phyloP scores from a whole-genome alignment of 2,797 vertebrate genomes.

The Anguilla marmorata region DNA sequence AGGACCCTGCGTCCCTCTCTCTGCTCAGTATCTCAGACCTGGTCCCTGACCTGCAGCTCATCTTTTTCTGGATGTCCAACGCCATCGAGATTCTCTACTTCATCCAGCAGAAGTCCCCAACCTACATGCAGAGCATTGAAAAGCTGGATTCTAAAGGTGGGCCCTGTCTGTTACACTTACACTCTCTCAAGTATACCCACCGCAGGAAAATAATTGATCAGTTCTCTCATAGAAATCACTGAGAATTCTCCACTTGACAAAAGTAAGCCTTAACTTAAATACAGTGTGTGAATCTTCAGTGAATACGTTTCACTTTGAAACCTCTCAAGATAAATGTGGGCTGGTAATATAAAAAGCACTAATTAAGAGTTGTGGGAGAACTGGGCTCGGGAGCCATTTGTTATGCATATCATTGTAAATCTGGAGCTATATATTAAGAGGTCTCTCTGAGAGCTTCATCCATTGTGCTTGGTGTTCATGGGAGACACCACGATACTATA shows the following conservation, averaged over 20 bases:
- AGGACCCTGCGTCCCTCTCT: slow-evolving; percentile 82
- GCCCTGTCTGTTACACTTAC: background rate
- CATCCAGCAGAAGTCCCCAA: slow-evolving; percentile 87
- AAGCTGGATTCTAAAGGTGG: slow-evolving; percentile 82
- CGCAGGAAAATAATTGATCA: background rate
- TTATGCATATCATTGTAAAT: slow-evolving; percentile 21
- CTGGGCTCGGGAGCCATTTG: background rate
- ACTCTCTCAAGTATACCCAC: background rate
- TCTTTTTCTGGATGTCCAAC: slow-evolving; percentile 98
- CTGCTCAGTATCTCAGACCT: slow-evolving; percentile 83
- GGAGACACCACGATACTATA: background rate
- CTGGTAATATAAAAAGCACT: background rate
- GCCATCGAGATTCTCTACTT: slow-evolving; percentile 94
- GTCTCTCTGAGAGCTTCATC: background rate
- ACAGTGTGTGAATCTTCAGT: slow-evolving; percentile 13
- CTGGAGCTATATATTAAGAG: background rate
- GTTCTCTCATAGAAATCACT: background rate
- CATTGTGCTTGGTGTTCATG: background rate
- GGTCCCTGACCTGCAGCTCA: slow-evolving; percentile 86
- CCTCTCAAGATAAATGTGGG: slow-evolving; percentile 4
- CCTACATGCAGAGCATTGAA: slow-evolving; percentile 88
- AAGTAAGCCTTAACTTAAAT: background rate
- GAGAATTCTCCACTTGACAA: background rate
- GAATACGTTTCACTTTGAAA: slow-evolving; percentile 13
- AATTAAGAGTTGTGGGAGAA: slow-evolving; percentile 31